Evolutionary conservation across 2,113 vertebrate species (phyloP), one percentile per base, ranked within the genome.

Genomic region (Paradisaea rubra): DNA sequence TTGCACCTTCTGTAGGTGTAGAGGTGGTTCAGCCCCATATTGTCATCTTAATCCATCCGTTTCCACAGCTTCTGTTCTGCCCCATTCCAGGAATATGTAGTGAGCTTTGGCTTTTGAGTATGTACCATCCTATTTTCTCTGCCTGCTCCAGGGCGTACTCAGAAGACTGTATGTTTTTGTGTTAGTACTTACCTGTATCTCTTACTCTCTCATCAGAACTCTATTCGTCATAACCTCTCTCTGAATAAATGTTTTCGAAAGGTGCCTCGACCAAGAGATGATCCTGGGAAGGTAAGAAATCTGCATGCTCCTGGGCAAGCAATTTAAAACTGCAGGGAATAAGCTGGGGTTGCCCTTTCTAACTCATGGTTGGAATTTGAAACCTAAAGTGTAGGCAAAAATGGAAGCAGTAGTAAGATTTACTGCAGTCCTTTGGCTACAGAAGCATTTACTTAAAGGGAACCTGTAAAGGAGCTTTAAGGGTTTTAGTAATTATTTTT

Each of bases 221-320:
- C 99, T 85, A 99, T 99, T 96, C 98, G 99, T 28, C 99, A 99
- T 88, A 99, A 99, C 94, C 98, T 99, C 74, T 99, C 99, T 31
- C 98, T 99, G 65, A 99, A 99, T 96, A 99, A 99, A 97, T 99
- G 99, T 97, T 99, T 99, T 98, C 98, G 99, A 96, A 99, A 99
- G 97, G 98, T 99, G 95, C 99, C 99, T 94, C 98, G 99, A 64
- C 99, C 99, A 3, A 98, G 99, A 72, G 99, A 97, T 49, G 99
- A 99, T 97, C 99, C 99, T 24, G 99, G 99, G 76, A 99, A 99
- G 98, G 99, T 99, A 93, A 99, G 98, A 78, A 30, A 21, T 68
- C 83, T 57, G 39, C n/a, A 2, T 64, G 53, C 30, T 95, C 25
- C 82, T 65, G 45, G 88, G 28, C 44, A 83, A 61, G 83, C 80